Base-by-base conservation (phyloP, 1,140 invertebrate species). In the Leucophenga varia region DNA sequence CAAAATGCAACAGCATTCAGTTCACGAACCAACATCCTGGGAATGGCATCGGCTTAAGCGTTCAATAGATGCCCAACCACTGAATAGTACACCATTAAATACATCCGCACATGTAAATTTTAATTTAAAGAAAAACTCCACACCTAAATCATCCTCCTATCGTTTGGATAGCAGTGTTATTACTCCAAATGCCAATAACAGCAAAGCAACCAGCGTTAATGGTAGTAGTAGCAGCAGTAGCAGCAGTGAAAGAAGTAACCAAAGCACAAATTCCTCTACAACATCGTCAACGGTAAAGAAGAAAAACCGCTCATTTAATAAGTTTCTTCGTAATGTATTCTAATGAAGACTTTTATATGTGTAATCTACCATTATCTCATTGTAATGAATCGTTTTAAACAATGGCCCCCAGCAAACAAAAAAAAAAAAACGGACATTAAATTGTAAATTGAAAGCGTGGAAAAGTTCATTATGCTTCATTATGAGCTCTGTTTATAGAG, bases 271-370 rank as follows among this genome's bases (percentile, higher is more conserved):
- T 40, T 48, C 47, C 17, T 42, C 60, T 35, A 68, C 63, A 43
- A 64, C 64, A 12, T 65, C 69, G 36, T 72, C 69, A 32, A 72
- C 60, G 32, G 67, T 61, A 36, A 68, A 72, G 32, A 72, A 70
- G 43, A 75, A 75, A 46, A 58, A 58, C 43, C 65, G 73, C 16
- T 51, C 65, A 37, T 71, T 75, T 40, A 73, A 72, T 48, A 69
- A 61, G 30, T 52, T 75, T n/a, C 64, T 75, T 43, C 73, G 73
- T 18, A 74, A 74, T 50, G 73, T 74, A 22, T 75, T 75, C 55
- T 71, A 48, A 57, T 6, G 4, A 10, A 17, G 8, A 1, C 13
- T 20, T 32, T n/a, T n/a, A n/a, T n/a, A n/a, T n/a, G n/a, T n/a
- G n/a, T n/a, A n/a, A n/a, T n/a, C n/a, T n/a, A n/a, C n/a, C n/a